Base-by-base conservation (phyloP, 2,888 invertebrate genomes). In the Drosophila pseudotakahashii region DNA sequence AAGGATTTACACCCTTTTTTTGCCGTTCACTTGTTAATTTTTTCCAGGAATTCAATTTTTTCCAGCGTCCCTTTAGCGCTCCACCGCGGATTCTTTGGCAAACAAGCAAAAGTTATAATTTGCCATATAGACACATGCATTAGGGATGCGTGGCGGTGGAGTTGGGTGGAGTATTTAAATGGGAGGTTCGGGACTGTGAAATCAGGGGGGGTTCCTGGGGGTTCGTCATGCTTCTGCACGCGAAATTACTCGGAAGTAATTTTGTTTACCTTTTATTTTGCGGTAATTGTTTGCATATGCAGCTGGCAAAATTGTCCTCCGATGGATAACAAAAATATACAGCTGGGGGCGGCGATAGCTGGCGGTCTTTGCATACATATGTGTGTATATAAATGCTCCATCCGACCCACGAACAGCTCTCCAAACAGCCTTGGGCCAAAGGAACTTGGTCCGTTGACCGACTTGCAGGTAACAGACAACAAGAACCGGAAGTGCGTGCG, bases 211-310 rank as follows among this genome's bases (percentile, higher is more conserved):
- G 39, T 30, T 23, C 39, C 59, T 39, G 23, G 45, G 44, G 54
- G 54, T 71, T 55, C 55, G 60, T 44, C 55, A 72, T 83, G 79
- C 78, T 81, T 81, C 79, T 74, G 66, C 75, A 66, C 68, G 82
- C 62, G 78, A 85, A 84, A 88, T 88, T 79, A 76, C 70, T 78
- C 73, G 83, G 80, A 88, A 84, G 76, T 88, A 84, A 84, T 88
- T 81, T 85, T 84, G 88, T 84, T 84, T 84, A 82, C 83, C 82
- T 84, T 85, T 88, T 88, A 84, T 81, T 88, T 81, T 77, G 82
- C 72, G 86, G 80, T 85, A 88, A 88, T 84, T 84, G 83, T 85
- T 82, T 82, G 87, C 75, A 84, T 76, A 78, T 85, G 85, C 78
- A 85, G 77, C 85, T 75, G 79, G 45, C 62, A 70, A 85, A 81